Evolutionary conservation across 2,888 invertebrate genomes (phyloP), one percentile per base, ranked within the genome.

Genomic region (Anagyrus pseudococci): DNA sequence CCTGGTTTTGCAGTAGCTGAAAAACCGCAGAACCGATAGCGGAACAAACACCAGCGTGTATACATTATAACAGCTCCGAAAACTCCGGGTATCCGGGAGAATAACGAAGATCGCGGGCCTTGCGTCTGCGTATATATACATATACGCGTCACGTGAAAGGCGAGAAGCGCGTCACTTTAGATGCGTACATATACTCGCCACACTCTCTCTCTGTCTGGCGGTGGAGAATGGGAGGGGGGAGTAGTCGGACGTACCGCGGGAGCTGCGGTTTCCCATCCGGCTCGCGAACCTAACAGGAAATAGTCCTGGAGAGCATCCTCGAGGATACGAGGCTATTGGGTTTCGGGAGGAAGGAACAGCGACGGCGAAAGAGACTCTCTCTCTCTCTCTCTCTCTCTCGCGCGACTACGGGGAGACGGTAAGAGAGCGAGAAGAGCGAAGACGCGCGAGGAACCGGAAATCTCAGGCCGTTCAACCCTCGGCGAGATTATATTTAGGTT

Each of bases 231-330:
- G 46, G n/a, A 3, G 22, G 22, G 33, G n/a, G 43, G 48, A 13
- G n/a, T 37, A 47, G 13, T 40, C 26, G 15, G 33, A 37, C 20
- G 20, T 2, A 22, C 22, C n/a, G 49, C 20, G 33, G 15, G 71
- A 73, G 74, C 74, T 77, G 79, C 74, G 79, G 79, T 80, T 49
- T 77, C 73, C 67, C 78, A 78, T 79, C 80, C 79, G 79, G 76
- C 72, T 72, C 69, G 71, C 17, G 6, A 17, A 54, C 59, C 59
- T 63, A 67, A 67, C 79, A 80, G 80, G 80, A 80, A 80, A 80
- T 77, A 77, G 75, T 77, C 76, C 76, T 77, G 76, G 69, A 77
- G n/a, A n/a, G 77, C 74, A 74, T 79, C 77, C 77, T 77, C 75
- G 73, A 75, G 75, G 75, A 74, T 75, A 72, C 72, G 71, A 68